Percentiles rank a stretch among this genome's conserved stretches.
Evolutionary conservation across 1,140 invertebrate genomes (phyloP).

Genomic region (Epicauta chinensis): DNA sequence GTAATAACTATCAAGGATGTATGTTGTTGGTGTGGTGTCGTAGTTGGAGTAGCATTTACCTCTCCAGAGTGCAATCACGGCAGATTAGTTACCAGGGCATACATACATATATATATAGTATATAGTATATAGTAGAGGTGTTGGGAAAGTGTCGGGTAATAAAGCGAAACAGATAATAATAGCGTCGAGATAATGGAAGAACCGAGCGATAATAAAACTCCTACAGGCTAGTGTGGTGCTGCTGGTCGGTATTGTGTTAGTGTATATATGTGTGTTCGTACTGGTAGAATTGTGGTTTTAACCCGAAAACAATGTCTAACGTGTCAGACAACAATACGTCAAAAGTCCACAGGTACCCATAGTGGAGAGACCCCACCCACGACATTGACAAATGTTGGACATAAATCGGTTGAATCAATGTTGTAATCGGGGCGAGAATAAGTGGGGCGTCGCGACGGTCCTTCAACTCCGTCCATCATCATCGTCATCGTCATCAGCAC

Average conservation of each 20-base stretch:
- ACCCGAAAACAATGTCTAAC: not conserved
- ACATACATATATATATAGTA: too few species aligned
- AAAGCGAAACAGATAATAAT: conserved; percentile 34
- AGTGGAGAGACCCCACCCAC: not conserved
- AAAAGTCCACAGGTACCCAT: conserved; percentile 15
- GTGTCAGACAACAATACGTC: conserved; percentile 15
- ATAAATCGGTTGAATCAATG: conserved; percentile 14
- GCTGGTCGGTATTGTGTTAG: not conserved
- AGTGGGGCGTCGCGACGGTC: conserved; percentile 3
- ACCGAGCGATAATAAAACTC: conserved; percentile 29
- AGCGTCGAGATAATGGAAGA: conserved; percentile 31
- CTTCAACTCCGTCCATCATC: not conserved
- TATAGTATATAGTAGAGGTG: conserved; percentile 10
- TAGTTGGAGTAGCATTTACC: not conserved
- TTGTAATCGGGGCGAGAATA: conserved; percentile 7
- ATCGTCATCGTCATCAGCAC: too few species aligned
- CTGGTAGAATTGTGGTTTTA: not conserved
- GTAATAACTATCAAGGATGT: conserved; percentile 23
- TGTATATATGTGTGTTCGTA: not conserved
- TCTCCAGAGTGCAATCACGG: conserved; percentile 28
- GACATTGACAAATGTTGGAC: conserved; percentile 12
- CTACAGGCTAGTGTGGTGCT: not conserved
- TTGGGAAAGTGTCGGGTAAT: conserved; percentile 17
- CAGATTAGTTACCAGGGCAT: conserved; percentile 25
- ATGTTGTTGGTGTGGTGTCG: conserved; percentile 8